These are phyloP conservation scores for Phoxinus dragarum DNA, from an alignment of 2,797 vertebrate species.

Conservation along the genomic window DNA sequence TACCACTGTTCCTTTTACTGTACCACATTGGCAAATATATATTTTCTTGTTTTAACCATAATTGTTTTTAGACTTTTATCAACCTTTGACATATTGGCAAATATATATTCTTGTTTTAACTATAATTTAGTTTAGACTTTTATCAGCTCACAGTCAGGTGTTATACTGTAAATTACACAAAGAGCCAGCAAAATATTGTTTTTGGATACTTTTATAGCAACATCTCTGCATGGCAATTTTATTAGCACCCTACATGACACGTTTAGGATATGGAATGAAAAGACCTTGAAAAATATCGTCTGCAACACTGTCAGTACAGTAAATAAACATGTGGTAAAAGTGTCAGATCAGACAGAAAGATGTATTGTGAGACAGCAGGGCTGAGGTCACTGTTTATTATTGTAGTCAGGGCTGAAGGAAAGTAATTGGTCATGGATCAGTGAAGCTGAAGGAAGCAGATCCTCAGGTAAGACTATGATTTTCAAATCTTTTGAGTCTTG, in stretches of 20 bases:
- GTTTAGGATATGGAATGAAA: conserved; percentile 27
- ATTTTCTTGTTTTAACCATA: no score
- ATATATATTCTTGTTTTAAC: no score
- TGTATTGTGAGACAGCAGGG: conserved; percentile 38
- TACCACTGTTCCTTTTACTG: neutral
- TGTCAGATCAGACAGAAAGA: conserved; percentile 36
- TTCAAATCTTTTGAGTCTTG: conserved; percentile 41
- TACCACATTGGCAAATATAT: neutral
- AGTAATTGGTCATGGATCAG: conserved; percentile 69
- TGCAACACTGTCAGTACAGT: conserved; percentile 19
- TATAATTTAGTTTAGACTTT: neutral
- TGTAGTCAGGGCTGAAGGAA: conserved; percentile 44
- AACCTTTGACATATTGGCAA: no score
- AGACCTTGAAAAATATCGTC: conserved; percentile 1
- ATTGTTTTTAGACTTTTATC: no score
- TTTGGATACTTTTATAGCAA: conserved; percentile 26
- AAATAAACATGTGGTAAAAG: conserved; percentile 37
- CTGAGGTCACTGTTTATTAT: conserved; percentile 59
- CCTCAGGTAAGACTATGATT: conserved; percentile 55
- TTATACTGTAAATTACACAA: conserved; percentile 9
- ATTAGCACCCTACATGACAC: neutral
- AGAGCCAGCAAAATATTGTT: conserved; percentile 20
- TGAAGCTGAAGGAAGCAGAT: conserved; percentile 53
- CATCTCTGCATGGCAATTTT: conserved; percentile 17
- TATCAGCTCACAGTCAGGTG: neutral